These are phyloP conservation scores for Pseudopleuronectes americanus DNA, from an alignment of 2,797 vertebrate species.

Conservation along the genomic window DNA sequence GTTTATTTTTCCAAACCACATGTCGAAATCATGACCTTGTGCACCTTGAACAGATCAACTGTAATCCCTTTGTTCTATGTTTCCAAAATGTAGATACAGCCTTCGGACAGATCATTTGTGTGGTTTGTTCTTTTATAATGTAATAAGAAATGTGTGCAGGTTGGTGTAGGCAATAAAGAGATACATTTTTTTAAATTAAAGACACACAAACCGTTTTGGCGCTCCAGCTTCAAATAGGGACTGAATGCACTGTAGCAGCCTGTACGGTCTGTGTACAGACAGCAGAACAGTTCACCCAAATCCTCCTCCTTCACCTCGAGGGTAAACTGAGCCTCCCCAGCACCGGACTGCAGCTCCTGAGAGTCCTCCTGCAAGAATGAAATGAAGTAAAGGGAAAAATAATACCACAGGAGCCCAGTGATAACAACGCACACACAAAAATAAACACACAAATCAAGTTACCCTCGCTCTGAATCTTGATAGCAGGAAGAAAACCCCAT, in stretches of 20 bases:
- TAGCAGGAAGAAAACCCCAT: constrained; percentile 61
- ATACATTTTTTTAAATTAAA: background rate
- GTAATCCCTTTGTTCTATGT: background rate
- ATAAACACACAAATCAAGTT: background rate
- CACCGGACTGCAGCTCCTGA: constrained; percentile 8
- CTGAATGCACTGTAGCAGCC: constrained; percentile 69
- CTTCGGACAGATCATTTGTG: background rate
- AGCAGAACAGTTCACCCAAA: constrained; percentile 63
- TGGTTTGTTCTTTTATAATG: background rate
- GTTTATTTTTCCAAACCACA: constrained; percentile 68
- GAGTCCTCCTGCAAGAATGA: constrained; percentile 59
- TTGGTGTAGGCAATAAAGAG: background rate
- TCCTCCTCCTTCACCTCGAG: constrained; percentile 22
- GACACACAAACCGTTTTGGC: constrained; percentile 45
- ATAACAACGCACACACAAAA: background rate
- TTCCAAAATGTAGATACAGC: background rate
- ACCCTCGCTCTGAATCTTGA: constrained; percentile 45
- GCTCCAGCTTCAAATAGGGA: constrained; percentile 62
- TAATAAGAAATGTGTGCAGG: background rate
- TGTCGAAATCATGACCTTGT: constrained; percentile 26
- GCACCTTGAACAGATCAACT: constrained; percentile 14
- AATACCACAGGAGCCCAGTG: background rate
- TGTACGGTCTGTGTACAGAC: constrained; percentile 60
- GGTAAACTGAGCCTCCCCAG: constrained; percentile 55
- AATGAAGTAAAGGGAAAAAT: background rate